Conservation (phyloP, 2,797 vertebrate genomes). For the Prionace glauca region DNA sequence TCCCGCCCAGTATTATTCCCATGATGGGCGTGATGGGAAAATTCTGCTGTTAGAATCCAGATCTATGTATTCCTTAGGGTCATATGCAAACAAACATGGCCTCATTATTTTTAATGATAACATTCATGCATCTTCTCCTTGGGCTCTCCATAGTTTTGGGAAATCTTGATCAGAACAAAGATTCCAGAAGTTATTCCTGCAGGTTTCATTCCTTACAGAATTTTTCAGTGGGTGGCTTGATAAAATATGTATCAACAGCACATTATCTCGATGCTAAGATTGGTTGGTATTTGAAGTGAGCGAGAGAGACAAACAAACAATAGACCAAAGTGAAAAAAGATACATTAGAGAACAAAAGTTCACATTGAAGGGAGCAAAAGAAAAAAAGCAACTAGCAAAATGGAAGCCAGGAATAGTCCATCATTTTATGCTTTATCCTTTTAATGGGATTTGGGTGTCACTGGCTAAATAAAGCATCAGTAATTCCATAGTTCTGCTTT, state of each 20-base stretch:
- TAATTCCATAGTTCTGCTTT: not conserved
- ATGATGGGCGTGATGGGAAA: too few relatives aligned
- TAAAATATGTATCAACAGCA: not conserved
- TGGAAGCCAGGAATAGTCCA: not conserved
- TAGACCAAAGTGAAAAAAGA: not conserved
- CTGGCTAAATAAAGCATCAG: not conserved
- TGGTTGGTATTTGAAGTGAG: not conserved
- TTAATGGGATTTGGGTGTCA: too few relatives aligned
- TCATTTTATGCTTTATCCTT: too few relatives aligned
- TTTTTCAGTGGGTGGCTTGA: not conserved
- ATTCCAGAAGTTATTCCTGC: not conserved
- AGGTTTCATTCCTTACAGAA: not conserved
- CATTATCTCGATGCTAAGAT: not conserved
- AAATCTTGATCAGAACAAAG: not conserved
- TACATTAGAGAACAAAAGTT: not conserved
- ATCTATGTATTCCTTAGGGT: not conserved
- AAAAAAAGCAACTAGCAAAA: not conserved
- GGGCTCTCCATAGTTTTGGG: not conserved
- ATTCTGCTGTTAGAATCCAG: too few relatives aligned
- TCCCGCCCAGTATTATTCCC: too few relatives aligned
- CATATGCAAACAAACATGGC: not conserved
- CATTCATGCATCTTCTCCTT: not conserved
- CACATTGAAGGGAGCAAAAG: not conserved
- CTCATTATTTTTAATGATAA: not conserved
- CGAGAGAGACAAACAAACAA: not conserved